Conservation (phyloP, 2,888 invertebrate genomes). For the Cosmia pyralina region DNA sequence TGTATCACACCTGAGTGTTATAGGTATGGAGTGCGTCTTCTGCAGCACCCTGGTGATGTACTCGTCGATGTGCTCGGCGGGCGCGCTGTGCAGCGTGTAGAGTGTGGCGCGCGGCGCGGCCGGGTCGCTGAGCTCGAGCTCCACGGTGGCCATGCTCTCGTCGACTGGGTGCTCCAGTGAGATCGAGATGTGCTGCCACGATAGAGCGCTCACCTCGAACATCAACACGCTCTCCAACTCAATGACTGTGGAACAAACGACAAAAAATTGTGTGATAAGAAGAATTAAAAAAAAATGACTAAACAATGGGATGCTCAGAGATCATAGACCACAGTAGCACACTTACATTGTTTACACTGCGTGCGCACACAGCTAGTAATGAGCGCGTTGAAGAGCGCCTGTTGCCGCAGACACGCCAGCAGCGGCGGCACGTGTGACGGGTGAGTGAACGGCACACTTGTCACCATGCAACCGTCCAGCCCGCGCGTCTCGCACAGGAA, state of each 20-base stretch:
- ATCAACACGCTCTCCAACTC: constrained; percentile 95
- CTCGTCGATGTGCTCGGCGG: constrained; percentile 84
- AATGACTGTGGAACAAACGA: constrained; percentile 76
- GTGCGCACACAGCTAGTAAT: constrained; percentile 96
- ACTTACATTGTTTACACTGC: constrained; percentile 93
- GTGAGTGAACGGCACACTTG: constrained; percentile 97
- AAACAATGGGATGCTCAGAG: background rate
- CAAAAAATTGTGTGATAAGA: background rate
- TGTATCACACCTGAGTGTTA: constrained; percentile 47
- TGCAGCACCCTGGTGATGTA: constrained; percentile 92
- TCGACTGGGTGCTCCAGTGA: constrained; percentile 97
- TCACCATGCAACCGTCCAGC: constrained; percentile 93
- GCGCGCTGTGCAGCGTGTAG: constrained; percentile 90
- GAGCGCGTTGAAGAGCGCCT: constrained; percentile 97
- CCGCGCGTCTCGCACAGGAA: constrained; percentile 96
- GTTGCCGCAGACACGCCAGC: constrained; percentile 95
- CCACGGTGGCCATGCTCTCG: constrained; percentile 97
- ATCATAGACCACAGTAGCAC: constrained; percentile 48
- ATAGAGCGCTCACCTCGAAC: constrained; percentile 97
- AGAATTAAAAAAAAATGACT: too few species aligned
- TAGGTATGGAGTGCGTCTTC: constrained; percentile 97
- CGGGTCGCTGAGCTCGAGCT: constrained; percentile 95
- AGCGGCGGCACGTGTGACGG: constrained; percentile 97
- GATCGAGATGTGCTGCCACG: constrained; percentile 96
- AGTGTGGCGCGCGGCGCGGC: constrained; percentile 94